A percentile compares a stretch with the other conserved stretches of the same genome.
These are phyloP conservation scores for Alentia gelatinosa DNA, from an alignment of 2,888 invertebrate genomes.

Conservation along the genomic window DNA sequence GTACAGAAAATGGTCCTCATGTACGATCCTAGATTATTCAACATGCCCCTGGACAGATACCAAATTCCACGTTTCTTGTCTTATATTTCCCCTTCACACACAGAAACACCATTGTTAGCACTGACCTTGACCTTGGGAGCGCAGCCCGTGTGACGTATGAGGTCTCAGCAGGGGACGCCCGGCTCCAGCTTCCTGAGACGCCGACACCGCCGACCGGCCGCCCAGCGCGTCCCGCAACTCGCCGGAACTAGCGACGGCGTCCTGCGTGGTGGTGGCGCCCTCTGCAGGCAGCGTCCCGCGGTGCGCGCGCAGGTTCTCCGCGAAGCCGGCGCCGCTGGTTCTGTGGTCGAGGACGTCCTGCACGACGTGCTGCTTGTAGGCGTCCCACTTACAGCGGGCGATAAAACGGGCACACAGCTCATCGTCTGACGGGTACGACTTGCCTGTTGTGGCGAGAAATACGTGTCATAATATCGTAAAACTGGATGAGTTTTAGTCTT, in stretches of 20 bases:
- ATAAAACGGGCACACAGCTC: slow-evolving; percentile 13
- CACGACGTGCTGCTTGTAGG: slow-evolving; percentile 13
- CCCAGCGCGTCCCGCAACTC: background rate
- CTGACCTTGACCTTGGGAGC: background rate
- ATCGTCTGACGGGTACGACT: slow-evolving; percentile 5
- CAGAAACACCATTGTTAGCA: no score
- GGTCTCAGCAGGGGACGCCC: background rate
- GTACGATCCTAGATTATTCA: no score
- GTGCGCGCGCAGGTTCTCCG: background rate
- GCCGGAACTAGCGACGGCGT: background rate
- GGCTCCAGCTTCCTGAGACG: background rate
- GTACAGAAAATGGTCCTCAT: no score
- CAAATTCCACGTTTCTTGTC: no score
- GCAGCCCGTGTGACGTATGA: background rate
- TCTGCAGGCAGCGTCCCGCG: background rate
- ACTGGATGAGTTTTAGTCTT: no score
- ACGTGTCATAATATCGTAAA: no score
- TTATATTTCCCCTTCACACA: no score
- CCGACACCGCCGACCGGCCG: background rate
- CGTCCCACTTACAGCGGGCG: background rate
- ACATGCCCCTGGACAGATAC: no score
- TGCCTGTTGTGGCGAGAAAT: background rate
- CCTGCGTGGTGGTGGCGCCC: background rate
- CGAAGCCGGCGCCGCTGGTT: background rate
- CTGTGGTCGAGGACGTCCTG: background rate